Conservation (phyloP, 2,113 vertebrate genomes). For the Leuciscus idus region DNA sequence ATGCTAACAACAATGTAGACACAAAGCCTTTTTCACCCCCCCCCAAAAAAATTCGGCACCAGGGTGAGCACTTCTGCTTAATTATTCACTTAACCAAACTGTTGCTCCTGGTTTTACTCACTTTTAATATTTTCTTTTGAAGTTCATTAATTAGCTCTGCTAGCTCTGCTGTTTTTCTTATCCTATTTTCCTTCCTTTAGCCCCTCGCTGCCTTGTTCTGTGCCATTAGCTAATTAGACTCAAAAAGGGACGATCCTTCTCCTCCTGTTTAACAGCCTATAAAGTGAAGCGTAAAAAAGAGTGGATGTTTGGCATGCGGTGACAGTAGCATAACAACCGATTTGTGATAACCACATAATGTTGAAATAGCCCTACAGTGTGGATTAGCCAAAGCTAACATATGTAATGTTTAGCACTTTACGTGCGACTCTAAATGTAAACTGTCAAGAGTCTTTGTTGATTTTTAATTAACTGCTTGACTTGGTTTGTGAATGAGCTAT, state of each 20-base stretch:
- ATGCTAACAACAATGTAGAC: slow-evolving; percentile 19
- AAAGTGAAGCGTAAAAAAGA: slow-evolving; percentile 10
- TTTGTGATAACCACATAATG: not conserved
- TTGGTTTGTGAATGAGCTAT: slow-evolving; percentile 29
- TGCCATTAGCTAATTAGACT: slow-evolving; percentile 53
- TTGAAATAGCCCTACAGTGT: not conserved
- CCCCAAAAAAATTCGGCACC: slow-evolving; percentile 68
- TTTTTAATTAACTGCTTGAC: slow-evolving; percentile 37
- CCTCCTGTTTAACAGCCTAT: slow-evolving; percentile 7
- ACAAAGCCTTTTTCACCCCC: not conserved
- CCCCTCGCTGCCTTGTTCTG: slow-evolving; percentile 25
- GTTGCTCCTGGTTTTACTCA: slow-evolving; percentile 77
- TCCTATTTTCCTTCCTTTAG: slow-evolving; percentile 57
- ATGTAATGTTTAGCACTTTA: slow-evolving; percentile 27
- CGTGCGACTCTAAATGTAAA: not conserved
- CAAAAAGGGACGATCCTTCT: slow-evolving; percentile 41
- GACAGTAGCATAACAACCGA: not conserved
- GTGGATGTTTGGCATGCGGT: not conserved
- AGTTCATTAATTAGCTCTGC: slow-evolving; percentile 81
- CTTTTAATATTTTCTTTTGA: slow-evolving; percentile 81
- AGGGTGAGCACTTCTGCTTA: slow-evolving; percentile 71
- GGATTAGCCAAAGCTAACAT: slow-evolving; percentile 6
- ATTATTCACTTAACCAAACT: slow-evolving; percentile 80
- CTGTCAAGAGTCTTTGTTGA: slow-evolving; percentile 17
- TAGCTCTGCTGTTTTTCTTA: slow-evolving; percentile 69